Base-by-base conservation (phyloP, 2,113 vertebrate species). In the Eurypyga helias region DNA sequence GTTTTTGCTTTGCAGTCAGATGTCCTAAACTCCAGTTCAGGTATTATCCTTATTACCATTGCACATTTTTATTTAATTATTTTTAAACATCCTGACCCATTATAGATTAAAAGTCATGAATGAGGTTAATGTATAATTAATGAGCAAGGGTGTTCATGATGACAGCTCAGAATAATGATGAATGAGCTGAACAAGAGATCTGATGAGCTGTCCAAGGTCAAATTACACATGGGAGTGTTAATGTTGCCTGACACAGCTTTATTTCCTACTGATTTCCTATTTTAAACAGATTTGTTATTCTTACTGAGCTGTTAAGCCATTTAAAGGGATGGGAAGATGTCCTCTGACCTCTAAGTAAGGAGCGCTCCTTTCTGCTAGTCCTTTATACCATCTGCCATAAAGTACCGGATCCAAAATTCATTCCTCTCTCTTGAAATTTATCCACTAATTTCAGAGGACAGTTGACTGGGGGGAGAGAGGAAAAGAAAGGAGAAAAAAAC, bases 101-200 rank as follows among this genome's bases (percentile, higher is more conserved):
- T 95, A 97, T 71, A 90, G 95, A 97, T 97, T 95, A 96, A 87
- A 96, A 97, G 96, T 92, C 95, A 79, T 79, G 78, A 96, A 91
- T 94, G 94, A 76, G 96, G 80, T 93, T 97, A 95, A 97, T 95
- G 91, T 95, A 93, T 98, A 98, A 96, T 96, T 97, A 97, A 97
- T 96, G 91, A 92, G 75, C 83, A 92, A 72, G 70, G 70, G 66
- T 91, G 79, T 73, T 94, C 65, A 5, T 73, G 61, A 77, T 77
- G 96, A 69, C 89, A 96, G 60, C 87, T 91, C 77, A 77, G 91
- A 96, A 96, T 94, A 89, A 96, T 98, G 96, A 98, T 97, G 96
- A 97, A 97, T 96, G 93, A 96, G 94, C 72, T 85, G 93, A 94
- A 79, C 64, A 80, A 84, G 85, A 78, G 62, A 96, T 79, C 82